Evolutionary conservation across 1,140 invertebrate genomes (phyloP), one percentile per base, ranked within the genome.

Genomic region (Sycobia sp.): DNA sequence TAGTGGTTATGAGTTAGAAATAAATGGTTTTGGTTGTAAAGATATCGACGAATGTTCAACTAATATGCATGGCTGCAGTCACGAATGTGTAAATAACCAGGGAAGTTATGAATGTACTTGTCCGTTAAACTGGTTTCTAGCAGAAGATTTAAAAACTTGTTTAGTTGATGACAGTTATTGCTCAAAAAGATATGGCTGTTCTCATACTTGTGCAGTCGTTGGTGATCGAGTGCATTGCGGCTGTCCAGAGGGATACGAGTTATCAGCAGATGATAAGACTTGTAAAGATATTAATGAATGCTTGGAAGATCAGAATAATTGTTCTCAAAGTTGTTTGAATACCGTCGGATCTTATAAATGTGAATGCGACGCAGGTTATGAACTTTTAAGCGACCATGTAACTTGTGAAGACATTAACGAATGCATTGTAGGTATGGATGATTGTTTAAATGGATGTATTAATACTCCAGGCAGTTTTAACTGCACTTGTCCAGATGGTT

Each of bases 211-310:
- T 18, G 57, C 46, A n/a, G 43, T 50, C 16, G 56, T 67, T 14
- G 27, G 39, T 18, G 39, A 38, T 18, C 36, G 50, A 7, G 14
- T 59, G 11, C 44, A 56, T 3, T 65, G 62, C 11, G 62, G 62
- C 2, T 65, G 62, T 23, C 62, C 62, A 1, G 62, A 65, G 20
- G 60, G 49, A 23, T 67, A 38, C 49, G 62, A 65, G 27, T 20
- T 65, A 11, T 41, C 54, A 0, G 47, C 51, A 36, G 57, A 70
- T 53, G 62, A 65, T 13, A 66, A 58, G 20, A 66, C 55, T 39
- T 68, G 67, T 16, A 44, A 23, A 25, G 91, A 94, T 78, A 85
- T 94, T 51, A 85, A 94, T 72, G 92, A 95, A 78, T 95, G 93
- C 69, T 77, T 81, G 2, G 80, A 85, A 32, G 82, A 80, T 1